These are phyloP conservation scores for Vanessa tameamea DNA, from an alignment of 1,140 invertebrate genomes.

Conservation along the genomic window DNA sequence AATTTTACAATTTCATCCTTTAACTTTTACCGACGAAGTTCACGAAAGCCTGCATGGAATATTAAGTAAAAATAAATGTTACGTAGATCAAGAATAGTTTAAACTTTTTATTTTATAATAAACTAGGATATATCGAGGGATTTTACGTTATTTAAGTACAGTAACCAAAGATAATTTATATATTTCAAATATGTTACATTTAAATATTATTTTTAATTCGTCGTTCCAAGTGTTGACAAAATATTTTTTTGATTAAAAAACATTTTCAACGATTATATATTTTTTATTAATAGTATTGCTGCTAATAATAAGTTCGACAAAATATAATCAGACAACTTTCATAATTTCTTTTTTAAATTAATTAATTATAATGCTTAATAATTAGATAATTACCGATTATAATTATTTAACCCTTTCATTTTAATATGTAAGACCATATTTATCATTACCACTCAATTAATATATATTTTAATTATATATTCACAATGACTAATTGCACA, in stretches of 20 bases:
- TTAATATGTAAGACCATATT: not conserved
- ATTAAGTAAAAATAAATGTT: constrained; percentile 1
- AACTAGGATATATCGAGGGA: too few species aligned
- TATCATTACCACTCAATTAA: not conserved
- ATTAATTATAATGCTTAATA: not conserved
- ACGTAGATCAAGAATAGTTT: constrained; percentile 2
- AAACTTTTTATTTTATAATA: not conserved
- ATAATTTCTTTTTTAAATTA: not conserved
- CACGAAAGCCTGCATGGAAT: not conserved
- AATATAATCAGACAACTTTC: not conserved
- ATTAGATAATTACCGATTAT: not conserved
- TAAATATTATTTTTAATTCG: too few species aligned
- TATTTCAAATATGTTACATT: too few species aligned
- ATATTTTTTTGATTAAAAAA: too few species aligned
- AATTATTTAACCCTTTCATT: not conserved
- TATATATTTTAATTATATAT: not conserved
- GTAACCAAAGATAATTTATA: too few species aligned
- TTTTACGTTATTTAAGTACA: too few species aligned
- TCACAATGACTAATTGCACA: not conserved
- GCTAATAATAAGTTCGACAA: not conserved
- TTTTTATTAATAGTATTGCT: too few species aligned
- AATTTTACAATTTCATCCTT: constrained; percentile 19
- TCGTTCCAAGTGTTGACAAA: too few species aligned
- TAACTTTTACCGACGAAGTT: constrained; percentile 2
- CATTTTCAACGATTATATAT: too few species aligned